A percentile compares a stretch with the other conserved stretches of the same genome.
Conservation (phyloP, 2,797 vertebrate species). For the Babyrousa celebensis region DNA sequence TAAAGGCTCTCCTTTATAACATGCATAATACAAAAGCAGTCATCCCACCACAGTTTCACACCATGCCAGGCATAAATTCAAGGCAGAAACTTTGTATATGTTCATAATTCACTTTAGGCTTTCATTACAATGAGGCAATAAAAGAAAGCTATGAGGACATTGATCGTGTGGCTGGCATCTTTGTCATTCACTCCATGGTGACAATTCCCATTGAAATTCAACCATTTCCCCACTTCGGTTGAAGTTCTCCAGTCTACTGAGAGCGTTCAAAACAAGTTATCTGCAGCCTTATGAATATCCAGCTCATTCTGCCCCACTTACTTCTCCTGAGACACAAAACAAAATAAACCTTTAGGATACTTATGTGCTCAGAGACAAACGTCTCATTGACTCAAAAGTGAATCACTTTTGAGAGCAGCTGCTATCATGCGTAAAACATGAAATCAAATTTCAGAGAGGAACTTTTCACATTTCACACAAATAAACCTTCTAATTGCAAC, state of each 20-base stretch:
- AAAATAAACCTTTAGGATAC: conserved; percentile 70
- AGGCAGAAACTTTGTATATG: conserved; percentile 59
- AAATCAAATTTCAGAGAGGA: conserved; percentile 66
- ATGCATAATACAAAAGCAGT: background rate
- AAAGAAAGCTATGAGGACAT: conserved; percentile 31
- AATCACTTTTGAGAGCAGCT: conserved; percentile 65
- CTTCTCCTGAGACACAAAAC: conserved; percentile 68
- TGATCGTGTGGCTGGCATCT: conserved; percentile 28
- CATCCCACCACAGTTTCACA: conserved; percentile 20
- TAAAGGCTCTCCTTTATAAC: background rate
- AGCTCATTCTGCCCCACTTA: conserved; percentile 9
- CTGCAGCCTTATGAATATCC: conserved; percentile 64
- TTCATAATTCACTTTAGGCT: conserved; percentile 63
- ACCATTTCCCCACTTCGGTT: background rate
- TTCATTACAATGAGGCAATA: conserved; percentile 72
- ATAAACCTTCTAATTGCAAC: conserved; percentile 50
- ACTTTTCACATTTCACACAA: conserved; percentile 27
- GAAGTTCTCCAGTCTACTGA: background rate
- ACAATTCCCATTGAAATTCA: conserved; percentile 61
- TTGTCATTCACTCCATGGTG: conserved; percentile 47
- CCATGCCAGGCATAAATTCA: conserved; percentile 3
- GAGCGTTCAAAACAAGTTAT: conserved; percentile 62
- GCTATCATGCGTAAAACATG: conserved; percentile 64
- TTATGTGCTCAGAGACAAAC: conserved; percentile 68
- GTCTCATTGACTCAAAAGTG: conserved; percentile 67